Conservation (phyloP, 2,888 invertebrate genomes). For the Atethmia centrago region DNA sequence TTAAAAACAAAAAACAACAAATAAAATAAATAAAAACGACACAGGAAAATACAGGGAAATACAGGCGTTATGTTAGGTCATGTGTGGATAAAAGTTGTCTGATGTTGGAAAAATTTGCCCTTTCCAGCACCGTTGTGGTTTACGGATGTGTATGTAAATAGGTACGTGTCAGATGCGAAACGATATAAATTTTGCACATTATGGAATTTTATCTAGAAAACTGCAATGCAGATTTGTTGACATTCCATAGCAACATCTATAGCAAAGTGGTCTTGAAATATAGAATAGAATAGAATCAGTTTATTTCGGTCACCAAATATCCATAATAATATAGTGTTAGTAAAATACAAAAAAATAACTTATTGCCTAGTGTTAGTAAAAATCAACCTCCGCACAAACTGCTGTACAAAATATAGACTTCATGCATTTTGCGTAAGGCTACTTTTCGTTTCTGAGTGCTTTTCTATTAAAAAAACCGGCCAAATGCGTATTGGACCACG, state of each 20-base stretch:
- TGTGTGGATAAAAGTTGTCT: not conserved
- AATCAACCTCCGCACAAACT: no score
- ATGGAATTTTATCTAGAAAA: constrained; percentile 23
- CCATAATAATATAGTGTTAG: no score
- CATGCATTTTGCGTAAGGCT: not conserved
- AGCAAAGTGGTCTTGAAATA: constrained; percentile 1
- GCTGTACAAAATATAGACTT: no score
- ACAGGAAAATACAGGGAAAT: no score
- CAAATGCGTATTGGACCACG: no score
- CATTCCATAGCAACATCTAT: constrained; percentile 11
- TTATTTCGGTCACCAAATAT: no score
- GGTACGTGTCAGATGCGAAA: not conserved
- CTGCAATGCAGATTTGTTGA: constrained; percentile 42
- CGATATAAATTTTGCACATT: not conserved
- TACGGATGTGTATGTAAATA: not conserved
- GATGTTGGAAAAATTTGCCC: no score
- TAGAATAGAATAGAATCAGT: no score
- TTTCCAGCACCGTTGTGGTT: not conserved
- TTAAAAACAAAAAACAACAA: no score
- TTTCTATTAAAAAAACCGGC: not conserved
- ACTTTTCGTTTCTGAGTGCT: not conserved
- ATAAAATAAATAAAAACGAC: no score
- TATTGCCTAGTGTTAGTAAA: no score
- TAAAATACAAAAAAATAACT: no score
- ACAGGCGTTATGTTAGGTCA: not conserved